phyloP scores from a whole-genome alignment of 2,888 invertebrate genomes.

The Lathronympha strigana region DNA sequence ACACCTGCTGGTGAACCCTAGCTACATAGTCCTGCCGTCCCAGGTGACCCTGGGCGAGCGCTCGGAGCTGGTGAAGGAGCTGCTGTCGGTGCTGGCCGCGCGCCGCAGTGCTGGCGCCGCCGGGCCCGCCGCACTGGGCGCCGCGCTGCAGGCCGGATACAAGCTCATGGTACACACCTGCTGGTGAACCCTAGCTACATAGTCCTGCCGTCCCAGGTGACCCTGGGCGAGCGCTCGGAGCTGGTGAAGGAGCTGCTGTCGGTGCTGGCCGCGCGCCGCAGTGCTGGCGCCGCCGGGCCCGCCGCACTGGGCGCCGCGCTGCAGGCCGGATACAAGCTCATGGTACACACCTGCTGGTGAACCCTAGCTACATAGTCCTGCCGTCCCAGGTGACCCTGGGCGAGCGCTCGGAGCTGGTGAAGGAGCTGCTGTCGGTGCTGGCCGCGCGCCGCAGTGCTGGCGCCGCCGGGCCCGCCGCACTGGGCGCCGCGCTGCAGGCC shows the following conservation, averaged over 20 bases:
- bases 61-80: conserved; percentile 89
- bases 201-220: conserved; percentile 97
- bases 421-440: conserved; percentile 90
- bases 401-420: conserved; percentile 90
- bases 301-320: conserved; percentile 96
- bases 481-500: conserved; percentile 97
- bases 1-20: too few relatives aligned
- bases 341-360: conserved; percentile 82
- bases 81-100: conserved; percentile 90
- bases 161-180: conserved; percentile 90
- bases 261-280: conserved; percentile 91
- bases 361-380: conserved; percentile 88
- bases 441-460: conserved; percentile 89
- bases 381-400: conserved; percentile 97
- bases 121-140: conserved; percentile 94
- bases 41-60: conserved; percentile 96
- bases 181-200: conserved; percentile 79
- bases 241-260: conserved; percentile 89
- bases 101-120: conserved; percentile 86
- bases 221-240: conserved; percentile 93
- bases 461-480: conserved; percentile 89
- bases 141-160: conserved; percentile 95
- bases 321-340: conserved; percentile 95
- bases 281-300: conserved; percentile 86
- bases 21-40: conserved; percentile 94